Base-by-base conservation (phyloP, 2,113 vertebrate genomes). In the Lasiurus borealis region DNA sequence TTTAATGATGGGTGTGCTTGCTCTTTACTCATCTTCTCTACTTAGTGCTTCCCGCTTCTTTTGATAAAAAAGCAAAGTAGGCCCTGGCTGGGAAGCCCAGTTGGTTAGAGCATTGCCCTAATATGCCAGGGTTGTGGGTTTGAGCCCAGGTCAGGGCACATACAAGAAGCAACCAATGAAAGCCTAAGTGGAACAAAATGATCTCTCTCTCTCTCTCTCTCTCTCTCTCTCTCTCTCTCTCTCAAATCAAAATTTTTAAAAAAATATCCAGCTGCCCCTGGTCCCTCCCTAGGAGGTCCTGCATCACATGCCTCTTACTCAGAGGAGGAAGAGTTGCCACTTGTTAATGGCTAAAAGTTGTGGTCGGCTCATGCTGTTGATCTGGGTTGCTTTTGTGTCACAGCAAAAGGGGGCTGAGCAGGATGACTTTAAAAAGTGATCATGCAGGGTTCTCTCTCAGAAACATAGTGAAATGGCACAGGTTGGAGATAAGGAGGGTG, bases 31-130 rank as follows among this genome's bases (percentile, higher is more conserved):
- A 16, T 71, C 23, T 48, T 91, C 48, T 57, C 59, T 82, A n/a
- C 50, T 84, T 68, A 72, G 59, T 31, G 12, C 14, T 25, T 34
- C 27, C 48, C 36, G 15, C 57, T 92, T 27, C 81, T 90, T 95
- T 81, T 71, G 62, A 73, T 82, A 88, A 90, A 84, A 71, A 31
- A 76, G 36, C 85, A 76, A 76, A 76, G 44, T 50, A 29, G 73
- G 27, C 73, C 29, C 29, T 66, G 25, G 27, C 62, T 64, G 44
- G 25, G 44, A 16, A 48, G 72, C 14, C 15, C 72, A 75, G 40
- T 25, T 46, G 46, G 46, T 50, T 76, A 50, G 73, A 76, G 46
- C 46, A 31, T 19, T 1, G 4, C 48, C 73, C 27, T 8, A 29
- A 31, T 76, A 50, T 5, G 15, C 73, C 15, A 50, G 50, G 73